Percentiles rank a stretch among this genome's conserved stretches.
phyloP scores from a whole-genome alignment of 2,113 vertebrate species.

The Petroica traversi region DNA sequence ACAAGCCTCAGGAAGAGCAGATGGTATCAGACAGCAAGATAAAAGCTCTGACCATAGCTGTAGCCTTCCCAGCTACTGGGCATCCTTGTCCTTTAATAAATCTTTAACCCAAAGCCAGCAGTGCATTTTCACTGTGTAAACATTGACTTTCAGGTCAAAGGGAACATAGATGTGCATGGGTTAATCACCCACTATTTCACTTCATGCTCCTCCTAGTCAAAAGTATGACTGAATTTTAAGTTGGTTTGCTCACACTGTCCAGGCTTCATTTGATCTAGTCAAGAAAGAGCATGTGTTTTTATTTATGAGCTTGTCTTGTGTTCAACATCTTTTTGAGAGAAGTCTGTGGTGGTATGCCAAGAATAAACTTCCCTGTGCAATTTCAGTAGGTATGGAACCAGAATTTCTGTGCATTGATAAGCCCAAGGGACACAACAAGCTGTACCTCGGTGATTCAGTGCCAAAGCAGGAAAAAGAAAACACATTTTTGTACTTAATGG shows the following conservation, averaged over 20 bases:
- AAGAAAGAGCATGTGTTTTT: not conserved
- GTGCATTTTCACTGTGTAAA: not conserved
- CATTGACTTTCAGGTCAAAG: constrained; percentile 24
- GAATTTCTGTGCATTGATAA: not conserved
- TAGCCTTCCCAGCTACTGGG: not conserved
- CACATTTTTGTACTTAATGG: not conserved
- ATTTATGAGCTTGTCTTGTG: not conserved
- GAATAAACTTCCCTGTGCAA: not conserved
- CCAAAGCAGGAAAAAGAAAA: not conserved
- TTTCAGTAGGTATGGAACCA: not conserved
- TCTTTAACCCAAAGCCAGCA: constrained; percentile 32
- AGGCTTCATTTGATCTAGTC: not conserved
- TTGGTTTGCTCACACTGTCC: not conserved
- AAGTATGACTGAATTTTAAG: not conserved
- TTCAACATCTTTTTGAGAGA: not conserved
- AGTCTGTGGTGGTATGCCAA: rapidly evolving
- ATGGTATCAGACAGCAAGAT: not conserved
- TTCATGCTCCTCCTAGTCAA: not conserved
- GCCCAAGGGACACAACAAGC: not conserved
- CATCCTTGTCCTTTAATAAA: not conserved
- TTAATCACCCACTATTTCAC: not conserved
- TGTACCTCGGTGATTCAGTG: not conserved
- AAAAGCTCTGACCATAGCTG: not conserved
- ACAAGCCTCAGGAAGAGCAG: not conserved
- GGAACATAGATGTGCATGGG: not conserved